phyloP scores from a whole-genome alignment of 2,797 vertebrate genomes.

The Megaceryle alcyon region DNA sequence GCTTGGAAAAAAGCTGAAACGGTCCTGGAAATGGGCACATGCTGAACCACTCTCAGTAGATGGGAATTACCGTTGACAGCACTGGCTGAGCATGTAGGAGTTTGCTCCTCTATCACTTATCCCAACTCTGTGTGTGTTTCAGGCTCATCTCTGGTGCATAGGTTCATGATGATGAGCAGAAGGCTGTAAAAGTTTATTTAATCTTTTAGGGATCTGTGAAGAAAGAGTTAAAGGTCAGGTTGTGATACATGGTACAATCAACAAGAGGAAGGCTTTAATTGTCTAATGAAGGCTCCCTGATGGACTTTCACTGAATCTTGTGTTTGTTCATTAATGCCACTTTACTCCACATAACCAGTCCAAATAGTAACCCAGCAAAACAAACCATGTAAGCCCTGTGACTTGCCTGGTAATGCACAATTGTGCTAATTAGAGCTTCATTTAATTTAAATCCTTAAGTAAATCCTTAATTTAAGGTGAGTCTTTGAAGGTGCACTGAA shows the following conservation, averaged over 20 bases:
- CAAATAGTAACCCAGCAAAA: background rate
- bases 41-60: background rate
- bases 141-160: background rate
- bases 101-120: background rate
- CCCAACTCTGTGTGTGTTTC: background rate
- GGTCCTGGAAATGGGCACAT: background rate
- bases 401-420: background rate
- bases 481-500: background rate
- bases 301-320: background rate
- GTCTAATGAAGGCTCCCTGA: background rate
- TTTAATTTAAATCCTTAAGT: conserved; percentile 1
- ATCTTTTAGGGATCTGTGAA: background rate
- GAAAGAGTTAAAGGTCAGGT: background rate
- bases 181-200: background rate
- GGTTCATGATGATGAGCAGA: background rate
- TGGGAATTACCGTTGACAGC: background rate
- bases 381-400: background rate
- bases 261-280: background rate
- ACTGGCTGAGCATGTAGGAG: background rate
- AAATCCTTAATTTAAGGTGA: conserved; percentile 8
- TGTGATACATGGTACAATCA: background rate
- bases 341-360: background rate
- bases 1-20: background rate
- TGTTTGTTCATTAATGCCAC: conserved; percentile 12
- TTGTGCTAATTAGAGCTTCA: background rate